Evolutionary conservation across 92 coral and sea anemone genomes (phyloP), one percentile per base, ranked within the genome.

Genomic region (Palythoa grandiflora): DNA sequence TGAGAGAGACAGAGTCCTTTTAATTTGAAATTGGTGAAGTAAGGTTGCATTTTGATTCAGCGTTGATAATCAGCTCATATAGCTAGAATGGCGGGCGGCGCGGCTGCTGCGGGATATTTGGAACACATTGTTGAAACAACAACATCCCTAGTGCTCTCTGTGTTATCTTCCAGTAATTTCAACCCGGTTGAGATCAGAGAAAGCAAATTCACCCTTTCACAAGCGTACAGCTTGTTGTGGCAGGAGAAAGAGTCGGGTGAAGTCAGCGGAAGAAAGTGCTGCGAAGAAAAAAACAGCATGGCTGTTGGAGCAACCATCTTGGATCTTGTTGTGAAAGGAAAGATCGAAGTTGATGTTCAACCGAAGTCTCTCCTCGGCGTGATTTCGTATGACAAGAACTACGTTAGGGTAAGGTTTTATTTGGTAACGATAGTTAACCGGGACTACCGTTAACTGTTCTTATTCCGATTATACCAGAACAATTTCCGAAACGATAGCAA

Each of bases 171-270:
- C 36, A 68, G 70, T 52, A 83, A 85, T 12, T 89, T 89, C 61
- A 81, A 89, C 70, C 40, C 73, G 70, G 80, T 36, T 1, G 92
- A 77, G 40, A 89, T 89, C 20, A 76, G 17, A 2, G 73, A 66
- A 39, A 66, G 68, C 17, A 85, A 84, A 36, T 70, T 89, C 1
- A 89, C 68, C 16, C 86, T 89, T 12, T 89, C 92, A 2, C 92
- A 89, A 35, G 92, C 89, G 72, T 89, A 44, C 86, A 84, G 92
- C 47, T 60, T 89, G 21, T 48, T 89, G 81, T 89, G 92, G 92
- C 92, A 89, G 83, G 92, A 89, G 20, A 50, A 87, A 68, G 79
- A 76, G 57, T 51, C 85, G 3, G 92, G 92, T 15, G 86, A 89
- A 9, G 92, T 89, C 16, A 8, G 51, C 9, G 89, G 92, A 20